These are phyloP conservation scores for Ceratotherium simum DNA, from an alignment of 2,113 vertebrate species.

Conservation along the genomic window DNA sequence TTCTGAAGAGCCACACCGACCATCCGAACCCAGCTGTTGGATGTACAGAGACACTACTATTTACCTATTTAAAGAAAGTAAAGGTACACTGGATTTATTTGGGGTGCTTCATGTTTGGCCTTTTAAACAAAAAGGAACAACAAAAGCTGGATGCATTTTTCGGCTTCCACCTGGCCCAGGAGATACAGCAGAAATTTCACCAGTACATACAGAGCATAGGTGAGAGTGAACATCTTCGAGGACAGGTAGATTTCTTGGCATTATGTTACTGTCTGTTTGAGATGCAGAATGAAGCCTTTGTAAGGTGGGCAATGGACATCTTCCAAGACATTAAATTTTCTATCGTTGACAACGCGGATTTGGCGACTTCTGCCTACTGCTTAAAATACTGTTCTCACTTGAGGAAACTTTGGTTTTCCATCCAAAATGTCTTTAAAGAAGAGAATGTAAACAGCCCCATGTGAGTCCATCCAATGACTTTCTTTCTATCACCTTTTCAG, in stretches of 20 bases:
- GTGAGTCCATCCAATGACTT: neutral
- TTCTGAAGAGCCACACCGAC: neutral
- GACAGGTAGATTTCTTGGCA: neutral
- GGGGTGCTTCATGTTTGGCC: slow-evolving; percentile 55
- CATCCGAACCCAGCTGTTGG: neutral
- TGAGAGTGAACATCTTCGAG: accelerated
- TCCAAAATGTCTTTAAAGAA: neutral
- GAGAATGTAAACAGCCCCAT: accelerated
- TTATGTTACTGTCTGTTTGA: slow-evolving; percentile 63
- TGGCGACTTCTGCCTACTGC: neutral
- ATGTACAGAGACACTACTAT: accelerated
- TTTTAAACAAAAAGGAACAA: neutral
- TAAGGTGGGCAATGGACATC: neutral
- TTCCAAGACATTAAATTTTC: neutral
- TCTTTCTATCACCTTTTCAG: neutral
- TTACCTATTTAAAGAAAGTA: neutral
- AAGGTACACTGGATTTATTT: neutral
- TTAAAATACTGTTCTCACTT: neutral
- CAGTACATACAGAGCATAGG: neutral
- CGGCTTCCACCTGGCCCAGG: neutral
- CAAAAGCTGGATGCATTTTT: neutral
- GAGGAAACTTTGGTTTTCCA: neutral
- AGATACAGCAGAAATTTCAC: neutral
- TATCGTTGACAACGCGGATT: accelerated
- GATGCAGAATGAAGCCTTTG: slow-evolving; percentile 34